Evolutionary conservation across 2,888 invertebrate species (phyloP).

Genomic region (Machimus rusticus): DNA sequence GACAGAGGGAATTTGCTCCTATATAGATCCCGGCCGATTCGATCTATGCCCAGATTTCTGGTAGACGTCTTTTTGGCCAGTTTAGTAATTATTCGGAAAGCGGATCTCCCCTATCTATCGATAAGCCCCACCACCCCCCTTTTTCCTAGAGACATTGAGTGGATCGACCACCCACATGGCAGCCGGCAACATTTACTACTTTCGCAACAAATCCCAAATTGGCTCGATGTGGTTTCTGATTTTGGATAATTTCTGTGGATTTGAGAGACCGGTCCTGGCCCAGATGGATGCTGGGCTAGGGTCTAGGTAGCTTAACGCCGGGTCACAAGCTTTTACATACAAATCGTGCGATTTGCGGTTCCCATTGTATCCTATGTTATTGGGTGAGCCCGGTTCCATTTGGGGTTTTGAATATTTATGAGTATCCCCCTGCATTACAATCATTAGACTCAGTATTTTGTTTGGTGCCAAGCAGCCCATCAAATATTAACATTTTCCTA

Average conservation of each 20-base stretch:
- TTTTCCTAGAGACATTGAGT: background rate
- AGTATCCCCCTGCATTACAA: background rate
- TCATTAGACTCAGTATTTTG: conserved; percentile 29
- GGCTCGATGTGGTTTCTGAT: conserved; percentile 34
- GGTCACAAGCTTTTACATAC: conserved; percentile 37
- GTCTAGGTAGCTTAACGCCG: conserved; percentile 10
- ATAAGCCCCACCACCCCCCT: background rate
- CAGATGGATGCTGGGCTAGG: background rate
- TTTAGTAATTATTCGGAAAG: conserved; percentile 12
- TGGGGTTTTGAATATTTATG: conserved; percentile 20
- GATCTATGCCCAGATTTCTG: background rate
- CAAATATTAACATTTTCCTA: conserved; percentile 19
- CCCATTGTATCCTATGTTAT: conserved; percentile 20
- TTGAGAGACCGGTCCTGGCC: background rate
- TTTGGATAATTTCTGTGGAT: conserved; percentile 24
- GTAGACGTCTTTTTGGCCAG: conserved; percentile 1
- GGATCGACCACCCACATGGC: background rate
- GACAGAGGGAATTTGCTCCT: background rate
- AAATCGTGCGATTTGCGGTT: conserved; percentile 31
- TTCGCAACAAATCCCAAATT: conserved; percentile 28
- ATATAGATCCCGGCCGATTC: background rate
- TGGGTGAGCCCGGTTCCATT: conserved; percentile 4
- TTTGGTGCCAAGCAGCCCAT: background rate
- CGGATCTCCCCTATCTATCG: conserved; percentile 10
- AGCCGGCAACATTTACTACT: background rate